Evolutionary conservation across 2,113 vertebrate genomes (phyloP).

Genomic region (Pitta sordida): DNA sequence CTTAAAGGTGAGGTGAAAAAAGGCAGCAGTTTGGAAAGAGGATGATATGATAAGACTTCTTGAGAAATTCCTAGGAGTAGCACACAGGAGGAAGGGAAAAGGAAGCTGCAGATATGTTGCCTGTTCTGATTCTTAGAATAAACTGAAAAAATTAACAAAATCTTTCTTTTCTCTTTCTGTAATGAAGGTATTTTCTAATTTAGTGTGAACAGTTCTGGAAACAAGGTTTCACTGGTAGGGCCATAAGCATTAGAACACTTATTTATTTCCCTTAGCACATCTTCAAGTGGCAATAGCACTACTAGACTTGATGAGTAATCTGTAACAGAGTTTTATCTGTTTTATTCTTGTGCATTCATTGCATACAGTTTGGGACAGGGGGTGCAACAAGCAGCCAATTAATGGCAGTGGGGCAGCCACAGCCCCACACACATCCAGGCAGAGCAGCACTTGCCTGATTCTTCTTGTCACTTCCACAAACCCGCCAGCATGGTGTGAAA

Average conservation of each 20-base stretch:
- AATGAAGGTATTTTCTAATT: neutral
- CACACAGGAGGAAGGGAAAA: neutral
- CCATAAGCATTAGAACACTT: neutral
- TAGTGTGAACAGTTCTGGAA: neutral
- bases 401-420: neutral
- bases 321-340: neutral
- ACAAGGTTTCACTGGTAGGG: neutral
- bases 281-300: neutral
- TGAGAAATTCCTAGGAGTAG: neutral
- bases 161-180: neutral
- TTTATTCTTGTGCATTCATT: neutral
- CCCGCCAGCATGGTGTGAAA: neutral
- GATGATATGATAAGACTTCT: neutral
- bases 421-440: neutral
- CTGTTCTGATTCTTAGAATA: neutral
- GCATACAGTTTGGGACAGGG: neutral
- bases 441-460: neutral
- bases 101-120: neutral
- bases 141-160: neutral
- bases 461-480: neutral
- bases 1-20: neutral
- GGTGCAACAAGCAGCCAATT: rapidly evolving
- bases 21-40: neutral
- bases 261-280: neutral
- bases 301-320: neutral